A percentile compares a stretch with the other conserved stretches of the same genome.
These are phyloP conservation scores for Lepus townsendii DNA, from an alignment of 2,797 vertebrate genomes.

Conservation along the genomic window DNA sequence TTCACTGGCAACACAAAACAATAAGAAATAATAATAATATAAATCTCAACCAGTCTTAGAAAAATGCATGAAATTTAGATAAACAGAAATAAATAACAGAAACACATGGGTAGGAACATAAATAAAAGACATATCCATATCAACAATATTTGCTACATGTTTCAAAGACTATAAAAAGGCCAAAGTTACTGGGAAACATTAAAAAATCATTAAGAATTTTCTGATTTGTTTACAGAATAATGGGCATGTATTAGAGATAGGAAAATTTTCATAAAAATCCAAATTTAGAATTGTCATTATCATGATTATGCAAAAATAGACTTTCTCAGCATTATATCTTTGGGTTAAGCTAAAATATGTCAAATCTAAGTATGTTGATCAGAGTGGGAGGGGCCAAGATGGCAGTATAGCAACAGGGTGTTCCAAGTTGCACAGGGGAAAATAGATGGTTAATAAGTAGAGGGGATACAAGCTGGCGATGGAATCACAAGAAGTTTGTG, in stretches of 20 bases:
- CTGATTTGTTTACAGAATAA: neutral
- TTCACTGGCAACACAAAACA: neutral
- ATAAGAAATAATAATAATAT: neutral
- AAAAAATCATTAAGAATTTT: neutral
- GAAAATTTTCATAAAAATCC: neutral
- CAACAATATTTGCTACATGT: neutral
- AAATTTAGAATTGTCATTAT: neutral
- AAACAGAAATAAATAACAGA: neutral
- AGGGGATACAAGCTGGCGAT: too few relatives aligned
- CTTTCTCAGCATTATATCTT: too few relatives aligned
- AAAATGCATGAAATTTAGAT: neutral
- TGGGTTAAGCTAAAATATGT: too few relatives aligned
- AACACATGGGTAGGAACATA: neutral
- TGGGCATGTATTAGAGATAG: neutral
- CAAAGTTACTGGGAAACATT: neutral
- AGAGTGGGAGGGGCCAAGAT: too few relatives aligned
- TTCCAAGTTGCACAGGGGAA: too few relatives aligned
- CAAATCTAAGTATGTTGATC: too few relatives aligned
- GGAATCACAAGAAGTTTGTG: too few relatives aligned
- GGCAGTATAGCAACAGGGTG: too few relatives aligned
- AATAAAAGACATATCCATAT: neutral
- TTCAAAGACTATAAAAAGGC: neutral
- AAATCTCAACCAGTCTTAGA: neutral
- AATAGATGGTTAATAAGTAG: too few relatives aligned
- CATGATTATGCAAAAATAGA: too few relatives aligned